A percentile compares a stretch with the other conserved stretches of the same genome.
These are phyloP conservation scores for Drosophila kepulauana DNA, from an alignment of 1,140 invertebrate species.

Conservation along the genomic window DNA sequence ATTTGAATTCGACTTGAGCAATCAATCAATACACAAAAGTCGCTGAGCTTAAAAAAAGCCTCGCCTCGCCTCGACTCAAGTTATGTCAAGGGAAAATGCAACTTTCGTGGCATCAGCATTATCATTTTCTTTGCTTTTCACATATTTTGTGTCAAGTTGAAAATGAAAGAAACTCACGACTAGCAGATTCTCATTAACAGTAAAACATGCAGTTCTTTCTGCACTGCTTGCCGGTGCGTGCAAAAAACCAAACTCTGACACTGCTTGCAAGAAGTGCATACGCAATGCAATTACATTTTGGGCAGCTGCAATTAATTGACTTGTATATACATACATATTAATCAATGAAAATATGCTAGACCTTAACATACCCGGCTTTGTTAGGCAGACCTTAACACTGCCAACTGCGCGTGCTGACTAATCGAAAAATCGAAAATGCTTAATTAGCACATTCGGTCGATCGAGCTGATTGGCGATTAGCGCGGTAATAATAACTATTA, in stretches of 20 bases:
- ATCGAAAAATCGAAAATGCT: conserved; percentile 26
- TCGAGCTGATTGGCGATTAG: conserved; percentile 8
- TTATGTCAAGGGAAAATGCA: conserved; percentile 23
- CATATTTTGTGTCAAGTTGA: conserved; percentile 9
- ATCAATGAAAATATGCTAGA: neutral
- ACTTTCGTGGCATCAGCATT: conserved; percentile 4
- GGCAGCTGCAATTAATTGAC: neutral
- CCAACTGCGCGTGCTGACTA: conserved; percentile 29
- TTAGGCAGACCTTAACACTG: neutral
- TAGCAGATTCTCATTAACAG: neutral
- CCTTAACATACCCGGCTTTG: neutral
- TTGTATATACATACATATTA: neutral
- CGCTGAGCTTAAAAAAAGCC: neutral
- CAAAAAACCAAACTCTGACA: too few relatives aligned
- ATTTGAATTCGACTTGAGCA: conserved; percentile 12
- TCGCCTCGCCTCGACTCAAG: neutral
- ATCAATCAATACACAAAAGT: conserved; percentile 18
- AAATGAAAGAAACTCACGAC: neutral
- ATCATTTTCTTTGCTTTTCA: neutral
- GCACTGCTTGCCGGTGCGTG: neutral
- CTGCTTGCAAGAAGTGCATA: conserved; percentile 6
- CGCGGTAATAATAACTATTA: conserved; percentile 11
- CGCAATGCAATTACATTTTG: neutral
- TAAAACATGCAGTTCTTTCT: neutral
- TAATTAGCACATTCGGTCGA: neutral